Base-by-base conservation (phyloP, 2,113 vertebrate species). In the Ptyas mucosa region DNA sequence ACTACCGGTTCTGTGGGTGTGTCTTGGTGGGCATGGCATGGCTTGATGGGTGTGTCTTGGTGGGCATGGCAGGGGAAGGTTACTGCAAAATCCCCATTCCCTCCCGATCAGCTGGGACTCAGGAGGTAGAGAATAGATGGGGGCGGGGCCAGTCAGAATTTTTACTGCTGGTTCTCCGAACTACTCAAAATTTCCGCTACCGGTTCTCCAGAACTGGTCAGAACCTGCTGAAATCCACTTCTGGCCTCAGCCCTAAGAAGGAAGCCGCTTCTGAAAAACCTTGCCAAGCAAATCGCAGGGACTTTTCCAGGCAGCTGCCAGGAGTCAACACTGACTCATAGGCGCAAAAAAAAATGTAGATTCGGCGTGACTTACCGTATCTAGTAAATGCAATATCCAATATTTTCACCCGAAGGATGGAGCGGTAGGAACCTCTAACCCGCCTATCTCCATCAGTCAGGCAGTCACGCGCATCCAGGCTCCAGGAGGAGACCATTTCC, bases 401-500 rank as follows among this genome's bases (percentile, higher is more conserved):
- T 81, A 39, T 81, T 81, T 94, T 95, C 86, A 93, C 6, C 92
- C 96, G 95, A 95, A 94, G 94, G 94, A 87, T 95, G 85, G 88
- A 94, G 92, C 18, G 94, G 96, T 96, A 95, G 96, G 96, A 94
- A 93, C 96, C 90, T 94, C 95, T 94, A n/a, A 69, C 96, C 95
- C 95, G 93, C 95, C 93, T 96, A 94, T 95, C 97, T 96, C 95
- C 97, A 97, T 96, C 96, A 97, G 95, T 94, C 96, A 96, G 96
- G 95, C 94, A 97, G 97, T 96, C 94, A 97, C 97, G 98, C 97
- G 92, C 96, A 96, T 97, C 97, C 94, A 94, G 92, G 95, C 98
- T 98, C 97, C 98, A 98, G 94, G 18, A 96, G 95, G 98, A 97
- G 98, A 97, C 97, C 97, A 98, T 98, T 99, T 98, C 98, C 98